These are phyloP conservation scores for Nycticorax nycticorax DNA, from an alignment of 2,113 vertebrate species.

Conservation along the genomic window DNA sequence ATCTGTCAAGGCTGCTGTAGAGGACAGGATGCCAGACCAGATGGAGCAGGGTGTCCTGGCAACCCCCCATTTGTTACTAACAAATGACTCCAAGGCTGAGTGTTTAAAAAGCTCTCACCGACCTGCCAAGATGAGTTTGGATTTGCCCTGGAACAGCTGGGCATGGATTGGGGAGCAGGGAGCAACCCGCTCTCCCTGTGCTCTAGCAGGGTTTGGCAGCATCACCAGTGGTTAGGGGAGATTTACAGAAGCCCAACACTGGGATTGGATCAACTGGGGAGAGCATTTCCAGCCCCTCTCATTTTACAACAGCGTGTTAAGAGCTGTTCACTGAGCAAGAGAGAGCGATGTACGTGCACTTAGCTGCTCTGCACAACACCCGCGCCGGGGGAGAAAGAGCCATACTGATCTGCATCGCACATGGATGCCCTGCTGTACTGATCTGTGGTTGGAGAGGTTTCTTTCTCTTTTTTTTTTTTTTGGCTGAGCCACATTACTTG, in stretches of 20 bases:
- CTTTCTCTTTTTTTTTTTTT: neutral
- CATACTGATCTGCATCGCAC: accelerated
- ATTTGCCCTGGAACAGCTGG: constrained; percentile 58
- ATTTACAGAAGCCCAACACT: neutral
- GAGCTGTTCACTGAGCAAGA: neutral
- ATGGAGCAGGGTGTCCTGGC: constrained; percentile 58
- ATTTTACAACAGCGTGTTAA: neutral
- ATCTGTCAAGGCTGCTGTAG: neutral
- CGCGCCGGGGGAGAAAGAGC: accelerated
- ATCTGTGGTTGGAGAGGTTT: neutral
- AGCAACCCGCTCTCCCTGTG: neutral
- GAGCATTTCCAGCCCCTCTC: neutral
- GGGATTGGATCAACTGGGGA: neutral
- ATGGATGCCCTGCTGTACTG: accelerated
- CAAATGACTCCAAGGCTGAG: constrained; percentile 49
- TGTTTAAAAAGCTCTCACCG: constrained; percentile 48
- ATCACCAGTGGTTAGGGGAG: neutral
- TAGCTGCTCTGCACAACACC: neutral
- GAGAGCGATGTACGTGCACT: neutral
- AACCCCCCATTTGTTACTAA: constrained; percentile 55
- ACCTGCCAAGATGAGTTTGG: constrained; percentile 45
- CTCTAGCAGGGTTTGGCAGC: neutral
- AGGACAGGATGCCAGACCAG: constrained; percentile 59
- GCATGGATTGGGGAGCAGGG: neutral
- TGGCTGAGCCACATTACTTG: neutral